Evolutionary conservation across 1,140 invertebrate genomes (phyloP).

Genomic region (Caenorhabditis tropicalis): DNA sequence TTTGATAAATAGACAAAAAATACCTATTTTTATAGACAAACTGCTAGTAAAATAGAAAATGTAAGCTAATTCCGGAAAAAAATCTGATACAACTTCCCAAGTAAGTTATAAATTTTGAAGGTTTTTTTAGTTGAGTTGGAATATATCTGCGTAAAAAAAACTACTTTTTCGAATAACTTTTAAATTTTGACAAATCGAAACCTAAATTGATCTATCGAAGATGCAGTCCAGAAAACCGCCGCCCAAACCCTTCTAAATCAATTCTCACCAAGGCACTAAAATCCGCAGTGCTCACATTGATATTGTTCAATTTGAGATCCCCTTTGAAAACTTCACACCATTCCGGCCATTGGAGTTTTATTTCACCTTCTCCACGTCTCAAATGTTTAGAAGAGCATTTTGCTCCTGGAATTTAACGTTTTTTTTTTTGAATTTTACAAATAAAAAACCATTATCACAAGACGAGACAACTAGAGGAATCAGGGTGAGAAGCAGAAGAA

Average conservation of each 20-base stretch:
- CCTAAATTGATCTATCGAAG: too few species aligned
- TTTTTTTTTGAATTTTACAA: background rate
- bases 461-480: background rate
- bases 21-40: too few species aligned
- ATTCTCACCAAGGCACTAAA: background rate
- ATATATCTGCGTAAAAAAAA: too few species aligned
- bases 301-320: background rate
- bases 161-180: too few species aligned
- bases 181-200: too few species aligned
- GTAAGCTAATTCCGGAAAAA: too few species aligned
- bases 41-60: too few species aligned
- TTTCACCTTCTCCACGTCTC: background rate
- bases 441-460: background rate
- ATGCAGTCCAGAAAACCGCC: background rate
- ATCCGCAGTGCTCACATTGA: background rate
- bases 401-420: too few species aligned
- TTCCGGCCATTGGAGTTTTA: background rate
- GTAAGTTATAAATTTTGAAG: too few species aligned
- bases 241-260: background rate
- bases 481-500: background rate
- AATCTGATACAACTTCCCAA: too few species aligned
- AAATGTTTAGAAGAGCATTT: background rate
- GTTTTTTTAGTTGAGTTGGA: too few species aligned
- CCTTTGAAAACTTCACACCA: constrained; percentile 6
- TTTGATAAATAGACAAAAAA: too few species aligned